A percentile compares a stretch with the other conserved stretches of the same genome.
These are phyloP conservation scores for Diploptera punctata DNA, from an alignment of 2,888 invertebrate species.

Conservation along the genomic window DNA sequence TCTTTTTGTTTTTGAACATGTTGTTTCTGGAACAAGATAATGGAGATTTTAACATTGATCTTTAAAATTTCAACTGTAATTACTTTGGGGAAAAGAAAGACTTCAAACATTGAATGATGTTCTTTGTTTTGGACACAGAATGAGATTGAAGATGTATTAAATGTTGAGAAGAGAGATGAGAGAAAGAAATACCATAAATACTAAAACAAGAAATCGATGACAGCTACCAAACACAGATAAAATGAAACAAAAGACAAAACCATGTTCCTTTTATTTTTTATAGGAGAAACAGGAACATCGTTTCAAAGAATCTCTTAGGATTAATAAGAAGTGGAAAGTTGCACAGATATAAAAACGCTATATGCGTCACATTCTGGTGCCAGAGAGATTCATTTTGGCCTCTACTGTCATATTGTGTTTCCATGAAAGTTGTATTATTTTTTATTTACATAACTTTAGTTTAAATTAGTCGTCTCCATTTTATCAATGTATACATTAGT, in stretches of 20 bases:
- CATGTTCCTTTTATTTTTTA: not conserved
- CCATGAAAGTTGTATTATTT: too few relatives aligned
- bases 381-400: too few relatives aligned
- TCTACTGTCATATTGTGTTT: too few relatives aligned
- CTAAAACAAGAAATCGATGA: not conserved
- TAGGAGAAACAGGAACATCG: not conserved
- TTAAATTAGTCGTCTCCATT: too few relatives aligned
- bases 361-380: too few relatives aligned
- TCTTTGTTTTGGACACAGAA: not conserved
- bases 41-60: too few relatives aligned
- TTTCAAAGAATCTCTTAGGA: not conserved
- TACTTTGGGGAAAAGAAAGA: not conserved
- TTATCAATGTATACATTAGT: too few relatives aligned
- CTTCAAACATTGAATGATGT: not conserved
- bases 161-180: not conserved
- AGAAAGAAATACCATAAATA: not conserved
- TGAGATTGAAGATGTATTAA: not conserved
- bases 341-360: not conserved
- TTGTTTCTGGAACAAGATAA: too few relatives aligned
- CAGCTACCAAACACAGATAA: not conserved
- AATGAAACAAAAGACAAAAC: constrained; percentile 4
- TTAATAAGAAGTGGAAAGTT: not conserved
- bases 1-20: too few relatives aligned
- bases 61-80: not conserved
- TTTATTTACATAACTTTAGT: too few relatives aligned